A percentile compares a stretch with the other conserved stretches of the same genome.
Conservation (phyloP, 2,797 vertebrate genomes). For the Leptoclinus maculatus region DNA sequence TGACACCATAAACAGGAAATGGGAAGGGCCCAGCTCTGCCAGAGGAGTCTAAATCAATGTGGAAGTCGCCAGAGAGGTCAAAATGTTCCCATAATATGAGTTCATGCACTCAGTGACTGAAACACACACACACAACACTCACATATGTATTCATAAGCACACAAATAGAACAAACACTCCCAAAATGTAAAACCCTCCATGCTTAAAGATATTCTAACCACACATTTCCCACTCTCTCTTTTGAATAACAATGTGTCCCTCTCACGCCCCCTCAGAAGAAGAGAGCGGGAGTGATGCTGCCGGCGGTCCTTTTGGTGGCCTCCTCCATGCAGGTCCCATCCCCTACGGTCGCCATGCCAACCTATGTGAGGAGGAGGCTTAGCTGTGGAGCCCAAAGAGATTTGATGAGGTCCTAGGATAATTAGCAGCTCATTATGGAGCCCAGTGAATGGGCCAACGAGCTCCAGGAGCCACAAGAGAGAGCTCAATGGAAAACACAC, state of each 20-base stretch:
- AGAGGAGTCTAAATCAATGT: constrained; percentile 53
- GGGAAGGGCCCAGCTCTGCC: constrained; percentile 60
- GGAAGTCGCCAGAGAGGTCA: constrained; percentile 66
- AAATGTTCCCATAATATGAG: constrained; percentile 69
- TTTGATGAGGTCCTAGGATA: constrained; percentile 78
- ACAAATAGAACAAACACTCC: not conserved
- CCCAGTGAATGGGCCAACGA: constrained; percentile 65
- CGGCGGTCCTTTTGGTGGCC: constrained; percentile 48
- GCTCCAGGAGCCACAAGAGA: constrained; percentile 62
- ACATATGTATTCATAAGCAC: constrained; percentile 13
- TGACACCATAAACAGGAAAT: constrained; percentile 80
- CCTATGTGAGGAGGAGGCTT: constrained; percentile 66
- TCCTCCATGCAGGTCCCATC: constrained; percentile 59
- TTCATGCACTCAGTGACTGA: constrained; percentile 3
- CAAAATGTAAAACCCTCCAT: not conserved
- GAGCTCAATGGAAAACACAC: constrained; percentile 57
- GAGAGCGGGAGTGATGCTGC: constrained; percentile 30
- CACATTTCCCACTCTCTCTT: constrained; percentile 33
- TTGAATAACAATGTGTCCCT: constrained; percentile 29
- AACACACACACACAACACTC: constrained; percentile 7
- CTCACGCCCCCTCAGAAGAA: constrained; percentile 8
- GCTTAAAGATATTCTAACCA: constrained; percentile 18
- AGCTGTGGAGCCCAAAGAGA: constrained; percentile 60
- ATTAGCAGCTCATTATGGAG: constrained; percentile 80
- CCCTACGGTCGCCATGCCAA: constrained; percentile 77